A percentile compares a stretch with the other conserved stretches of the same genome.
phyloP scores from a whole-genome alignment of 2,797 vertebrate species.

The Tamandua tetradactyla region DNA sequence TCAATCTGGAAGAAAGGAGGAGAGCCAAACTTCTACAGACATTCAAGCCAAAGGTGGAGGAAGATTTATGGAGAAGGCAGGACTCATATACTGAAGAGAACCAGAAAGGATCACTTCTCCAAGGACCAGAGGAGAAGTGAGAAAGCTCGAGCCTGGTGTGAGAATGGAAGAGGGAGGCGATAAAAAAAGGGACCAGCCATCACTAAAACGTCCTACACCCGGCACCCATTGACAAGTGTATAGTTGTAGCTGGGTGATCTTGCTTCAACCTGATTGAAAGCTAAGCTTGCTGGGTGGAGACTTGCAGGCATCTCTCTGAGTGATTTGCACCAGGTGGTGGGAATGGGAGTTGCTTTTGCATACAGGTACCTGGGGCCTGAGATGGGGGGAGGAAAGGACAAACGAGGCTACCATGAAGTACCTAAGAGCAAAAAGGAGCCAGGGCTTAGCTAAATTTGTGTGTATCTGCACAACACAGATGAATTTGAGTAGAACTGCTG shows the following conservation, averaged over 20 bases:
- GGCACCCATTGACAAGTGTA: too few species aligned
- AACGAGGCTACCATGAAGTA: neutral
- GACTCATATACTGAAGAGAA: neutral
- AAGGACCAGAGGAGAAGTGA: neutral
- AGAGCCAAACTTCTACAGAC: neutral
- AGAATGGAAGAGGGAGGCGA: neutral
- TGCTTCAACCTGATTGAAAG: neutral
- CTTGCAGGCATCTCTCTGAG: neutral
- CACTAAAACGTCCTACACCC: neutral
- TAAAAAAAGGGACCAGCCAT: neutral
- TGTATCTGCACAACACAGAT: neutral
- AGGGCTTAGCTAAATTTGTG: neutral
- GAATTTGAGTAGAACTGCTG: neutral
- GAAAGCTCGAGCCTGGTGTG: neutral
- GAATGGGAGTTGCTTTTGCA: neutral
- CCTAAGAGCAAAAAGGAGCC: neutral
- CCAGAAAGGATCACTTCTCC: neutral
- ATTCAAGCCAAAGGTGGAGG: neutral
- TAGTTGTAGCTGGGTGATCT: neutral
- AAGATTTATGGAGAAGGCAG: neutral
- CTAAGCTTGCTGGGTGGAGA: neutral
- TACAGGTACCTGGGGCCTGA: neutral
- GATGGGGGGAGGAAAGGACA: neutral
- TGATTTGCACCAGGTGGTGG: neutral
- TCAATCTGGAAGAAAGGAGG: neutral